Evolutionary conservation across 2,888 invertebrate species (phyloP).

Genomic region (Notodonta ziczac): DNA sequence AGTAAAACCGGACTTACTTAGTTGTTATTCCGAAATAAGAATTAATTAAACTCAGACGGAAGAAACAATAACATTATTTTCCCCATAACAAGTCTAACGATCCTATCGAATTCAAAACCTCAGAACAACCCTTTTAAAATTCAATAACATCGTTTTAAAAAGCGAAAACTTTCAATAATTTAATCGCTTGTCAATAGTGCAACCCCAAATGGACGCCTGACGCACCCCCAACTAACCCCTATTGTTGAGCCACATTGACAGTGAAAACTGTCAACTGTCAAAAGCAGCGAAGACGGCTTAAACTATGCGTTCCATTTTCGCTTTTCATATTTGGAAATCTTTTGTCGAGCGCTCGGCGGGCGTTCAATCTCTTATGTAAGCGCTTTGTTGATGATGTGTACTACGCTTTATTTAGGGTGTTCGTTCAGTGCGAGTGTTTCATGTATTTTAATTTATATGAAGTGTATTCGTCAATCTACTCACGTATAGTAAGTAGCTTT

Average conservation of each 20-base stretch:
- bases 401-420: slow-evolving; percentile 40
- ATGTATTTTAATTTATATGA: not conserved
- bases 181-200: slow-evolving; percentile 76
- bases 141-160: slow-evolving; percentile 59
- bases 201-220: slow-evolving; percentile 61
- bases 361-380: slow-evolving; percentile 50
- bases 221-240: slow-evolving; percentile 78
- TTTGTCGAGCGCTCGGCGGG: slow-evolving; percentile 62
- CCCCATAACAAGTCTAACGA: too few species aligned
- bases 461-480: too few species aligned
- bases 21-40: too few species aligned
- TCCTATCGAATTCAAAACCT: slow-evolving; percentile 30
- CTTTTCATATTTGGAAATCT: slow-evolving; percentile 70
- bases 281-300: slow-evolving; percentile 81
- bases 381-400: slow-evolving; percentile 47
- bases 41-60: too few species aligned
- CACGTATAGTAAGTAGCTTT: too few species aligned
- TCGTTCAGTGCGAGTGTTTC: slow-evolving; percentile 1
- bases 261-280: slow-evolving; percentile 84
- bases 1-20: too few species aligned
- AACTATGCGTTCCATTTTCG: slow-evolving; percentile 78
- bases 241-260: slow-evolving; percentile 74
- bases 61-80: too few species aligned
- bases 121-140: slow-evolving; percentile 65
- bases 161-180: slow-evolving; percentile 75